A percentile compares a stretch with the other conserved stretches of the same genome.
These are phyloP conservation scores for Pipistrellus nathusii DNA, from an alignment of 2,797 vertebrate genomes.

Conservation along the genomic window DNA sequence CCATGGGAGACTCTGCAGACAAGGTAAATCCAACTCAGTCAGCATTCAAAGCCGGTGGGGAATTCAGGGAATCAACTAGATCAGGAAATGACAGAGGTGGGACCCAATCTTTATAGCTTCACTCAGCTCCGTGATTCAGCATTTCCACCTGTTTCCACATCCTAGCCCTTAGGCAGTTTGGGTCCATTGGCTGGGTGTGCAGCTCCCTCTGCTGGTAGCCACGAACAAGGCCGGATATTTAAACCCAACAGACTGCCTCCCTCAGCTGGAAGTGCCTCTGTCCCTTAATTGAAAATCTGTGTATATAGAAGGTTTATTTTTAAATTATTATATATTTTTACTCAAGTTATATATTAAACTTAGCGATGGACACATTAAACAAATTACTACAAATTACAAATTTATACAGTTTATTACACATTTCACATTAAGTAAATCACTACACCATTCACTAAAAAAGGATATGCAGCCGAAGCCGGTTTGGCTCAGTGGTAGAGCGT, in stretches of 20 bases:
- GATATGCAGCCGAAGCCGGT: background rate
- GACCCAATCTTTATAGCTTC: background rate
- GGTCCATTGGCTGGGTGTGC: background rate
- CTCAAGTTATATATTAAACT: conserved; percentile 34
- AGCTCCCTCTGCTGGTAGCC: conserved; percentile 75
- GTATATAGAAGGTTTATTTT: conserved; percentile 7
- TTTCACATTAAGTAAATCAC: conserved; percentile 5
- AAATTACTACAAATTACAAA: conserved; percentile 11
- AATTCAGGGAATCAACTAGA: conserved; percentile 8
- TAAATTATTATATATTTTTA: conserved; percentile 49
- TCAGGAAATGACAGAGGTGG: background rate
- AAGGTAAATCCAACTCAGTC: background rate
- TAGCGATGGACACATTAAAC: conserved; percentile 18
- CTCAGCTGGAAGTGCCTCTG: background rate
- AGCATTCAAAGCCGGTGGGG: background rate
- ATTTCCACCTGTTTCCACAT: conserved; percentile 71
- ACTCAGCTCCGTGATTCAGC: conserved; percentile 39
- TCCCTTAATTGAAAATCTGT: background rate
- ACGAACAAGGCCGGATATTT: background rate
- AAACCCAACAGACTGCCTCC: background rate
- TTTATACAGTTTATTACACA: background rate
- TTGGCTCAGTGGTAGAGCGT: too few species aligned
- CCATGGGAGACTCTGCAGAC: background rate
- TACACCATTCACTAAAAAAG: background rate
- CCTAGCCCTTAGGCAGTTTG: background rate